phyloP scores from a whole-genome alignment of 1,140 invertebrate species.

The Panagrolaimus sp. region DNA sequence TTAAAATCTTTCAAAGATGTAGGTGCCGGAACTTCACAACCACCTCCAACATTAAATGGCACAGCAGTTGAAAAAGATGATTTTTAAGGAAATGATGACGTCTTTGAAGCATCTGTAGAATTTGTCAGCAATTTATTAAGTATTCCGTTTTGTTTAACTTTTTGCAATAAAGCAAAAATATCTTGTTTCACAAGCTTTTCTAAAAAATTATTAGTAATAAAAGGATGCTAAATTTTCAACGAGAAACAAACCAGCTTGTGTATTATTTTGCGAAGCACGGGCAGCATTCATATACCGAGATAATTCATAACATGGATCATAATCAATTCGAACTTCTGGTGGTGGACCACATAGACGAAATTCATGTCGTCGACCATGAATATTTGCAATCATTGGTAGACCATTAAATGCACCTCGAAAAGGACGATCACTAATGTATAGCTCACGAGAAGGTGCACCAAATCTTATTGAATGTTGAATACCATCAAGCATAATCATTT shows the following conservation, averaged over 20 bases:
- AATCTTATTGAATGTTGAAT: constrained; percentile 70
- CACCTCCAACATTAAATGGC: neutral
- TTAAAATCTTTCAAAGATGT: too few species aligned
- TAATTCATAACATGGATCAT: constrained; percentile 56
- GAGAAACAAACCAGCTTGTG: too few species aligned
- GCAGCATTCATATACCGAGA: constrained; percentile 43
- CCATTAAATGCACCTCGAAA: constrained; percentile 87
- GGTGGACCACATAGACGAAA: constrained; percentile 76
- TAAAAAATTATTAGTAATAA: too few species aligned
- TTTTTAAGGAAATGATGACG: constrained; percentile 20
- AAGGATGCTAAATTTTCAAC: too few species aligned
- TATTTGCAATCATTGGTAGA: constrained; percentile 75
- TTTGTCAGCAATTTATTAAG: constrained; percentile 1
- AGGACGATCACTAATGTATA: constrained; percentile 78
- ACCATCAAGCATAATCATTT: constrained; percentile 62
- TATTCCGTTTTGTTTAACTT: constrained; percentile 23
- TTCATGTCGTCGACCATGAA: constrained; percentile 74
- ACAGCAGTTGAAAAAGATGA: constrained; percentile 14
- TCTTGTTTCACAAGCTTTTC: too few species aligned
- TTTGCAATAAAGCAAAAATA: constrained; percentile 3
- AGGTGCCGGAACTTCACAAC: constrained; percentile 7
- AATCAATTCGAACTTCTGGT: constrained; percentile 66
- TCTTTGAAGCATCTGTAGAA: constrained; percentile 13
- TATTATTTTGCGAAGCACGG: constrained; percentile 9
- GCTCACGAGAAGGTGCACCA: constrained; percentile 81